phyloP scores from a whole-genome alignment of 2,113 vertebrate species.

The western clawed frog (Xenopus tropicalis) region DNA sequence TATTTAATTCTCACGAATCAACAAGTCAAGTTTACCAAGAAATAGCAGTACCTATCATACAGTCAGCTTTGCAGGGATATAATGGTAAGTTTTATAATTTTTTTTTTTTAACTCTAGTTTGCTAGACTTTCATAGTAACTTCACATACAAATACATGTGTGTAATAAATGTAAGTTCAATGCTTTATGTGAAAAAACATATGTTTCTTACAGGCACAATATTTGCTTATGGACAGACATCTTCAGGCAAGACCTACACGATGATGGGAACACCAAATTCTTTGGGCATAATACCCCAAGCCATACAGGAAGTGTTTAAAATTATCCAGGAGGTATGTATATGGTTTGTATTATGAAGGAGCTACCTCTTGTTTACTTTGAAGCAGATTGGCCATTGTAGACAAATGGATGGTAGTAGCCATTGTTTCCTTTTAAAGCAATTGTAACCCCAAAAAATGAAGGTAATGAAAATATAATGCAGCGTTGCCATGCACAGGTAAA shows the following conservation, averaged over 20 bases:
- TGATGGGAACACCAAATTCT: constrained; percentile 79
- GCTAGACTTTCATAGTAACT: too few species aligned
- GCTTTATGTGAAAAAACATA: neutral
- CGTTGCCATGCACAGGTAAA: too few species aligned
- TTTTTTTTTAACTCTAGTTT: neutral
- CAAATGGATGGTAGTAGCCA: too few species aligned
- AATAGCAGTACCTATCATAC: constrained; percentile 85
- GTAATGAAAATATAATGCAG: too few species aligned
- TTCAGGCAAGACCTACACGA: constrained; percentile 94
- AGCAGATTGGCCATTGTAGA: too few species aligned
- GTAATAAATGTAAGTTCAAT: too few species aligned
- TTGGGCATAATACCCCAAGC: constrained; percentile 85
- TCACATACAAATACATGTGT: too few species aligned
- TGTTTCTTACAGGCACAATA: constrained; percentile 77
- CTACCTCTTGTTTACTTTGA: too few species aligned
- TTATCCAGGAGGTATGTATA: constrained; percentile 77
- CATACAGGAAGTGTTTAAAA: constrained; percentile 85
- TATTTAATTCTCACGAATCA: constrained; percentile 78
- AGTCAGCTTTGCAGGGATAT: constrained; percentile 87
- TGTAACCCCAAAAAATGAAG: too few species aligned
- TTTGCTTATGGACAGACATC: constrained; percentile 97
- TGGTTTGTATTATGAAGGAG: too few species aligned
- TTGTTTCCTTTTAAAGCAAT: too few species aligned
- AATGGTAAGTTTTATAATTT: constrained; percentile 71
- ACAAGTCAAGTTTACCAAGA: constrained; percentile 81